Base-by-base conservation (phyloP, 64 coral and sea anemone genomes). In the Orbicella faveolata region DNA sequence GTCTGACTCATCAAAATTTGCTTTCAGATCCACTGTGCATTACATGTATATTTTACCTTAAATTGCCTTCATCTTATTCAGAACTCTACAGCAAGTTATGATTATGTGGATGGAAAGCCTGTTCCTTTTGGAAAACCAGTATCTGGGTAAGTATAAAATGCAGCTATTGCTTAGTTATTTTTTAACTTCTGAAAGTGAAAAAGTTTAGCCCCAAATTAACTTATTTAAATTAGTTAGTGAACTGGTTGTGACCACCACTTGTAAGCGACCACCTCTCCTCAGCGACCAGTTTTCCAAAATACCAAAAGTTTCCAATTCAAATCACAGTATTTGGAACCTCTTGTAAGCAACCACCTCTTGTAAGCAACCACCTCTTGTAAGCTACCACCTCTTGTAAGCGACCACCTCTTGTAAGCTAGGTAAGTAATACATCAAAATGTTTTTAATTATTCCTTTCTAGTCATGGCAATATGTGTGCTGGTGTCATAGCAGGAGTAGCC, bases 61-160 rank as follows among this genome's bases (percentile, higher is more conserved):
- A 41, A 41, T 41, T 41, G 2, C 39, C 39, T 48, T 48, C 7
- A 48, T 54, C 23, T 75, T 61, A 52, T 41, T 16, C 34, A 89
- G 87, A 63, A 78, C 52, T 59, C 87, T 26, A 61, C 87, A 5
- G 87, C 87, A 77, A 89, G 88, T 73, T 89, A 89, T 55, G 88
- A 89, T 89, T 89, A 67, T 34, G 57, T 89, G 61, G 88, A 79
- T 55, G 36, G 21, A 25, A 80, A 52, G 63, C 77, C 76, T 35
- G 88, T 67, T 26, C 88, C 88, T 8, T 65, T 52, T 80, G 88
- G 88, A 17, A 89, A 51, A 73, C 33, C 13, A 73, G 88, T 89
- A 18, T 80, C 88, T 17, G 88, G 88, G 88, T 89, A 80, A 23
- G 39, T 54, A 23, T 20, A 25, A 8, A 23, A 68, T 68, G 6